Percentiles rank a stretch among this genome's conserved stretches.
These are phyloP conservation scores for Malthinus flaveolus DNA, from an alignment of 2,888 invertebrate species.

Conservation along the genomic window DNA sequence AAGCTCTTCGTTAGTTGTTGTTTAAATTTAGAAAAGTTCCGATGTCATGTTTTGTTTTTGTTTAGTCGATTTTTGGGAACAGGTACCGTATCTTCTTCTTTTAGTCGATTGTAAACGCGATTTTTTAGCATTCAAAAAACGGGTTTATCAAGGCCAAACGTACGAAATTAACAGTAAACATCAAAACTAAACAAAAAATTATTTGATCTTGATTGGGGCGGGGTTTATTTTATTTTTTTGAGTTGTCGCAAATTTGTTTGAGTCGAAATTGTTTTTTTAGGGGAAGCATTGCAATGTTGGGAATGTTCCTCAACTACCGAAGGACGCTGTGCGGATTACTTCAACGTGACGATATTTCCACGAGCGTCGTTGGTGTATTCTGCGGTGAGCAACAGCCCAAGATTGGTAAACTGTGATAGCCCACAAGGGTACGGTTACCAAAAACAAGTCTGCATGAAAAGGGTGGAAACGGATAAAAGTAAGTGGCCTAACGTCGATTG, in stretches of 20 bases:
- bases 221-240: neutral
- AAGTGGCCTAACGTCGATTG: conserved; percentile 47
- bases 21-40: too few relatives aligned
- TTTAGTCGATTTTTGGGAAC: too few relatives aligned
- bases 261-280: conserved; percentile 55
- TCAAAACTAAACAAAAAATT: too few relatives aligned
- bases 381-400: conserved; percentile 53
- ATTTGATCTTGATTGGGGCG: too few relatives aligned
- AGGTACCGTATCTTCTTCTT: too few relatives aligned
- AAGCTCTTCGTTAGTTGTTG: too few relatives aligned
- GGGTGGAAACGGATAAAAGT: conserved; percentile 67
- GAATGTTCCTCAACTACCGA: conserved; percentile 74
- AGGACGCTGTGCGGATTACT: conserved; percentile 72
- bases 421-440: conserved; percentile 30
- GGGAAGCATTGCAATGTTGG: conserved; percentile 73
- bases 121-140: too few relatives aligned
- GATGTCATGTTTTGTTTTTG: too few relatives aligned
- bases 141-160: too few relatives aligned
- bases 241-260: neutral
- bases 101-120: too few relatives aligned
- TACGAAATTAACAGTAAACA: too few relatives aligned
- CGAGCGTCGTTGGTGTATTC: conserved; percentile 30
- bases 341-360: conserved; percentile 60
- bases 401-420: conserved; percentile 11
- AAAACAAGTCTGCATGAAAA: conserved; percentile 72